Evolutionary conservation across 2,888 invertebrate genomes (phyloP).

Genomic region (Lasioglossum figueresi): DNA sequence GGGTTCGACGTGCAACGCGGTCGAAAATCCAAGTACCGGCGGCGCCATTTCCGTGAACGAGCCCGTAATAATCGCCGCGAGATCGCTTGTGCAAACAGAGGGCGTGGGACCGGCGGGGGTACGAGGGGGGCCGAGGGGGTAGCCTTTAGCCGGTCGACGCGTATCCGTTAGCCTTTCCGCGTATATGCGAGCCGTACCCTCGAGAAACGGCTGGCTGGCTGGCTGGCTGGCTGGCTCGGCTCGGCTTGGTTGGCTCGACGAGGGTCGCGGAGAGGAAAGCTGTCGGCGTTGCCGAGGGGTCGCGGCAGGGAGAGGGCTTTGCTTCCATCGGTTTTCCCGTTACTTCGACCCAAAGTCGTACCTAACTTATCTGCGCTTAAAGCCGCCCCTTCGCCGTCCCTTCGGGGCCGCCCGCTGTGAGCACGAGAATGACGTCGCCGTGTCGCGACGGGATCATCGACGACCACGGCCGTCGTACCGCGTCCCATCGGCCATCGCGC

Average conservation of each 20-base stretch:
- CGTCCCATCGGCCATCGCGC: slow-evolving; percentile 9
- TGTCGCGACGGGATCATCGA: slow-evolving; percentile 60
- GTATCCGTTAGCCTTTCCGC: slow-evolving; percentile 64
- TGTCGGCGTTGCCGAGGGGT: slow-evolving; percentile 6
- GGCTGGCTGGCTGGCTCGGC: background rate
- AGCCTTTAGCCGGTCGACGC: slow-evolving; percentile 16
- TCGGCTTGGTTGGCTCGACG: background rate
- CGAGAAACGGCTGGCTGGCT: slow-evolving; percentile 23
- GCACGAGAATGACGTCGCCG: slow-evolving; percentile 66
- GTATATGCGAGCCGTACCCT: slow-evolving; percentile 50
- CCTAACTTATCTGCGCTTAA: slow-evolving; percentile 67
- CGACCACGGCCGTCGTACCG: slow-evolving; percentile 21
- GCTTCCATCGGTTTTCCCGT: slow-evolving; percentile 67
- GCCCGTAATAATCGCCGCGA: slow-evolving; percentile 65
- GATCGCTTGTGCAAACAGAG: slow-evolving; percentile 67
- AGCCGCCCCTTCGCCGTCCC: slow-evolving; percentile 66
- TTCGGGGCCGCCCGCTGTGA: slow-evolving; percentile 69
- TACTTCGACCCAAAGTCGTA: slow-evolving; percentile 64
- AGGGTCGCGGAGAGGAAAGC: slow-evolving; percentile 30
- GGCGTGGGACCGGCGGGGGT: slow-evolving; percentile 3
- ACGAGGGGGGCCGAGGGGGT: background rate
- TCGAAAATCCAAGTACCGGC: slow-evolving; percentile 55
- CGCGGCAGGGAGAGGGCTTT: slow-evolving; percentile 21
- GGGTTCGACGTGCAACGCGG: slow-evolving; percentile 7
- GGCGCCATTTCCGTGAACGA: slow-evolving; percentile 58